Evolutionary conservation across 2,113 vertebrate genomes (phyloP).

Genomic region (Prinia subflava): DNA sequence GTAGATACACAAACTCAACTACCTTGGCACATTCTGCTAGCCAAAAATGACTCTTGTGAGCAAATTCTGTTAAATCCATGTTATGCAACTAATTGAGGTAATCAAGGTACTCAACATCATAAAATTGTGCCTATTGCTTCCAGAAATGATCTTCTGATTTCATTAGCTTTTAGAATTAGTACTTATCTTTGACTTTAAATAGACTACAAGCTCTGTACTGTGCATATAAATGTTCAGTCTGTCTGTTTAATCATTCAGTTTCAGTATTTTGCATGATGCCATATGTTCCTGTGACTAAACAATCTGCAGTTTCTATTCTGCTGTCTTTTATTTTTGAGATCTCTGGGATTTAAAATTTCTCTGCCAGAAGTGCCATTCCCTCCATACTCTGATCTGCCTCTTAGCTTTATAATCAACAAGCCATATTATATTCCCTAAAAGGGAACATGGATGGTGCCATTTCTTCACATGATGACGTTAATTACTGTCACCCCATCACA

Average conservation of each 20-base stretch:
- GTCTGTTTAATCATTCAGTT: conserved; percentile 63
- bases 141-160: conserved; percentile 56
- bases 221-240: conserved; percentile 60
- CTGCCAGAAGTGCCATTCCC: background rate
- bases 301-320: conserved; percentile 57
- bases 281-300: conserved; percentile 62
- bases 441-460: background rate
- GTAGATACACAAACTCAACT: background rate
- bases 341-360: conserved; percentile 33
- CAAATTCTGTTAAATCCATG: background rate
- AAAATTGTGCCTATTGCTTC: conserved; percentile 31
- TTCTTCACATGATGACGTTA: background rate
- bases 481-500: background rate
- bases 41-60: background rate
- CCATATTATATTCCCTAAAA: background rate
- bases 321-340: conserved; percentile 59
- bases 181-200: conserved; percentile 55
- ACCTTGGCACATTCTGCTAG: background rate
- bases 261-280: conserved; percentile 64
- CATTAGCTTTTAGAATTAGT: conserved; percentile 63
- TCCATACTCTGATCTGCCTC: background rate
- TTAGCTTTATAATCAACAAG: background rate
- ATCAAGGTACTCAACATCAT: conserved; percentile 29
- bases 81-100: conserved; percentile 37
- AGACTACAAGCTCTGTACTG: conserved; percentile 27